phyloP scores from a whole-genome alignment of 2,888 invertebrate species.

The Phortica okadai region DNA sequence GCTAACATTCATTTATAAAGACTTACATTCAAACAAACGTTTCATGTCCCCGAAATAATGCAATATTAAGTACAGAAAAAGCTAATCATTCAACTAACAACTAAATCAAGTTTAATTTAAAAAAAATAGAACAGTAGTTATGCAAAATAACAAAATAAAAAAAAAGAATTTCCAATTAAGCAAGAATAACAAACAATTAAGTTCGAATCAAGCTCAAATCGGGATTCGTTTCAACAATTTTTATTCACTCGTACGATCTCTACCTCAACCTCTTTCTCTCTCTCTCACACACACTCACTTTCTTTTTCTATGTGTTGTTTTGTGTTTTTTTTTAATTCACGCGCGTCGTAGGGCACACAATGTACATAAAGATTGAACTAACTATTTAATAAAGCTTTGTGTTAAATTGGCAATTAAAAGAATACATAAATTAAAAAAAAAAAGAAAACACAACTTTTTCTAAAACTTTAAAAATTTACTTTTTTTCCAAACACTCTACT shows the following conservation, averaged over 20 bases:
- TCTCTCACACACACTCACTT: not conserved
- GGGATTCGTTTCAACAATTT: not conserved
- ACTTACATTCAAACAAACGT: too few relatives aligned
- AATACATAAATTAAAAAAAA: conserved; percentile 19
- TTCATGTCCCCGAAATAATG: too few relatives aligned
- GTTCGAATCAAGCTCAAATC: not conserved
- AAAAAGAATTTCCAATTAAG: not conserved
- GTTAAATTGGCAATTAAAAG: conserved; percentile 26
- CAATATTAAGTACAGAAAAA: too few relatives aligned
- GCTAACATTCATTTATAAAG: too few relatives aligned
- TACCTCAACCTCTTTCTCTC: not conserved
- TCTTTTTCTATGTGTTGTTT: not conserved
- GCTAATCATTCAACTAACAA: too few relatives aligned
- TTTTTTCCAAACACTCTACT: conserved; percentile 23
- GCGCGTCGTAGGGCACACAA: not conserved
- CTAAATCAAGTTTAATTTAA: too few relatives aligned
- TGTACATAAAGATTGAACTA: conserved; percentile 6
- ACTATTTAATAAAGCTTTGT: conserved; percentile 17
- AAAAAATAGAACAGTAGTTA: too few relatives aligned
- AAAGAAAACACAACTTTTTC: not conserved
- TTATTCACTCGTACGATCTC: not conserved
- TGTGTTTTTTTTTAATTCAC: not conserved
- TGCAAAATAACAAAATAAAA: not conserved
- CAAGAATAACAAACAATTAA: conserved; percentile 25
- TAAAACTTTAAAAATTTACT: conserved; percentile 24